Percentiles rank a stretch among this genome's conserved stretches.
phyloP scores from a whole-genome alignment of 1,140 invertebrate species.

The Drosophila equinoxialis region DNA sequence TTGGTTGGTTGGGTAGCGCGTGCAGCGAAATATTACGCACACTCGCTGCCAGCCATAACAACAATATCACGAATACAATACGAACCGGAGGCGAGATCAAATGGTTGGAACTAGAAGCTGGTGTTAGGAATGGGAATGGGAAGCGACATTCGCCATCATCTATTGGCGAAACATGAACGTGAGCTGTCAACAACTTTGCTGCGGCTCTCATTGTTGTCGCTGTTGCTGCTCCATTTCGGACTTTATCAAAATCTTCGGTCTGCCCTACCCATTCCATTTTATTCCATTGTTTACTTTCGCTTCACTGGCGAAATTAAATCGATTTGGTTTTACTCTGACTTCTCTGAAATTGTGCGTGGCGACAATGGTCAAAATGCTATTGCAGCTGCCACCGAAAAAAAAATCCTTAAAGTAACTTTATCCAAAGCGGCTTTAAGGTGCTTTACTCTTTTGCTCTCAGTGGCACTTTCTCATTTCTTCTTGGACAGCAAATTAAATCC shows the following conservation, averaged over 20 bases:
- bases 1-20: constrained; percentile 59
- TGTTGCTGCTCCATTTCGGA: constrained; percentile 12
- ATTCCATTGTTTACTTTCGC: constrained; percentile 63
- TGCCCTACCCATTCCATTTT: background rate
- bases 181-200: constrained; percentile 76
- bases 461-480: background rate
- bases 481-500: constrained; percentile 50
- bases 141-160: constrained; percentile 58
- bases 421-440: constrained; percentile 6
- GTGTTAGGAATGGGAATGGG: background rate
- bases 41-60: constrained; percentile 33
- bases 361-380: constrained; percentile 25
- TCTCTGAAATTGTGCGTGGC: constrained; percentile 4
- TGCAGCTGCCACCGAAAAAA: constrained; percentile 20
- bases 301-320: constrained; percentile 77
- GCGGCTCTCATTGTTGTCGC: constrained; percentile 31
- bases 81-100: constrained; percentile 1
- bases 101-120: background rate
- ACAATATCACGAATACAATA: constrained; percentile 20
- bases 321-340: constrained; percentile 54
- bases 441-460: background rate
- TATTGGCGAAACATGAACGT: constrained; percentile 62
- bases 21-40: constrained; percentile 65
- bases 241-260: constrained; percentile 24
- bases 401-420: constrained; percentile 48